Percentiles rank a stretch among this genome's conserved stretches.
These are phyloP conservation scores for Anisognathus igniventris DNA, from an alignment of 2,797 vertebrate species.

Conservation along the genomic window DNA sequence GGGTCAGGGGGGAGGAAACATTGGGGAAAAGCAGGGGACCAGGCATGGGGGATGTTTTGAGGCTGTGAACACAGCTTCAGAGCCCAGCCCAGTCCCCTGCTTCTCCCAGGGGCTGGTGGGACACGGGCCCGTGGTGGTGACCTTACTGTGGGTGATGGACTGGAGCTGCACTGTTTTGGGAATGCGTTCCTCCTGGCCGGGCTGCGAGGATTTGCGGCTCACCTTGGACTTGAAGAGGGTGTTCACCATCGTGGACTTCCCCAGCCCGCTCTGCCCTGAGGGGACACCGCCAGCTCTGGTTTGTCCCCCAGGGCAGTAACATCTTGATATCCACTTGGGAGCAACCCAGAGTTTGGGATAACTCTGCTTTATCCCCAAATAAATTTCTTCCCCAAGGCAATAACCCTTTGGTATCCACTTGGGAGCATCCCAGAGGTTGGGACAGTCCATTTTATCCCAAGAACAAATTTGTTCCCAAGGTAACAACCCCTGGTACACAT, in stretches of 20 bases:
- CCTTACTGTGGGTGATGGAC: slow-evolving; percentile 83
- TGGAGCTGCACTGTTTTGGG: slow-evolving; percentile 88
- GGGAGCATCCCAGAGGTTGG: background rate
- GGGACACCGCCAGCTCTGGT: fast-evolving
- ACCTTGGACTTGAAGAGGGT: slow-evolving; percentile 96
- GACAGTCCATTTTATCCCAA: background rate
- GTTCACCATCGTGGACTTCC: slow-evolving; percentile 94
- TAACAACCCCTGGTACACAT: background rate
- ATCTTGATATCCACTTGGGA: background rate
- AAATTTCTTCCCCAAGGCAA: background rate
- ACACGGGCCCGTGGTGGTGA: fast-evolving
- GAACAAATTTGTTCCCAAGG: background rate
- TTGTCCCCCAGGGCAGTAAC: background rate
- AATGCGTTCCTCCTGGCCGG: slow-evolving; percentile 75
- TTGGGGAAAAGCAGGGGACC: background rate
- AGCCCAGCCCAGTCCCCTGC: background rate
- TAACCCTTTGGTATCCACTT: background rate
- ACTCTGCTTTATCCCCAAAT: background rate
- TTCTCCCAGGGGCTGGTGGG: background rate
- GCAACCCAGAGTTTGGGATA: background rate
- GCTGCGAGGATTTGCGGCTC: slow-evolving; percentile 79
- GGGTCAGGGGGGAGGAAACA: background rate
- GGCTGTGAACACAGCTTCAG: background rate
- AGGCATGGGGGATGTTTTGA: background rate
- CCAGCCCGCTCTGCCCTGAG: slow-evolving; percentile 92